These are phyloP conservation scores for Thymelicus lineola DNA, from an alignment of 2,888 invertebrate species.

Conservation along the genomic window DNA sequence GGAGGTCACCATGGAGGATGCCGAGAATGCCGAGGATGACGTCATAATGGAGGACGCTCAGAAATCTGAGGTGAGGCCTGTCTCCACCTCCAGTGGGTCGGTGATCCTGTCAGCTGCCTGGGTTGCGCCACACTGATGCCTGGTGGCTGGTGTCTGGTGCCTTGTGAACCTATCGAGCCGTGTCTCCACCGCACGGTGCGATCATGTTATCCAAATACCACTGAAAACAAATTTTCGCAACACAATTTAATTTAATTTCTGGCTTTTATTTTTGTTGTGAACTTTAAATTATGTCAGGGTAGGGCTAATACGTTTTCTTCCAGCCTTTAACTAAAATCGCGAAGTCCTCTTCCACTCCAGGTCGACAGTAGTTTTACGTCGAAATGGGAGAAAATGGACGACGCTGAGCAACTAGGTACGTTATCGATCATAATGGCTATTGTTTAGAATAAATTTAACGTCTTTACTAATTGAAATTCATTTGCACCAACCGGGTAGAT, in stretches of 20 bases:
- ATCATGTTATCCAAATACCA: too few relatives aligned
- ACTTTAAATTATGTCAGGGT: slow-evolving; percentile 52
- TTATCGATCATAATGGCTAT: slow-evolving; percentile 55
- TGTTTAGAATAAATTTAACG: slow-evolving; percentile 6
- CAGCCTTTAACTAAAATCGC: slow-evolving; percentile 78
- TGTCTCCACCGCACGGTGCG: too few relatives aligned
- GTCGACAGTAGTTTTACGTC: slow-evolving; percentile 81
- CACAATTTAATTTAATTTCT: slow-evolving; percentile 6
- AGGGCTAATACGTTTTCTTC: slow-evolving; percentile 78
- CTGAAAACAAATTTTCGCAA: too few relatives aligned
- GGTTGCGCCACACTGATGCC: too few relatives aligned
- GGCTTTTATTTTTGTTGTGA: slow-evolving; percentile 38
- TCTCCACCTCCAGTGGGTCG: slow-evolving; percentile 20
- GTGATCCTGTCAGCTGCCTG: too few relatives aligned
- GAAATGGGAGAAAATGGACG: slow-evolving; percentile 96
- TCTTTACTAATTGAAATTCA: not conserved
- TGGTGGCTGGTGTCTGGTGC: too few relatives aligned
- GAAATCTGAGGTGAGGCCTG: slow-evolving; percentile 76
- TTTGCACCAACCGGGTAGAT: not conserved
- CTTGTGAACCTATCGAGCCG: too few relatives aligned
- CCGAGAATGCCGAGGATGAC: slow-evolving; percentile 79
- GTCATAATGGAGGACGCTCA: slow-evolving; percentile 69
- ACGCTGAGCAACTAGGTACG: slow-evolving; percentile 94
- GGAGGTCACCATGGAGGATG: slow-evolving; percentile 94
- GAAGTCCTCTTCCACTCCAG: slow-evolving; percentile 76